Evolutionary conservation across 2,888 invertebrate species (phyloP).

Genomic region (Xestoiulus laeticollis): DNA sequence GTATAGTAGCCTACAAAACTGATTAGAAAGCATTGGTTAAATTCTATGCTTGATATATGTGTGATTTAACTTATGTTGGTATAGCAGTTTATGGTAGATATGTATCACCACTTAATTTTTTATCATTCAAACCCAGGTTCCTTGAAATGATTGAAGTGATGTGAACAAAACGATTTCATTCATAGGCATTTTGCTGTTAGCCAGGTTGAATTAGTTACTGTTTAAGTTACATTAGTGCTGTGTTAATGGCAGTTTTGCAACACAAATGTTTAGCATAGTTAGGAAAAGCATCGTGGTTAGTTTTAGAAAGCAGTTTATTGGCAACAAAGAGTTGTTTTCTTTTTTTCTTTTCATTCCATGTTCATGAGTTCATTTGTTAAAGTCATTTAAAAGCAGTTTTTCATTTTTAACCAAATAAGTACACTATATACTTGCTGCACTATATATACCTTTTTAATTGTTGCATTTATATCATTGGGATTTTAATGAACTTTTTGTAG

Average conservation of each 20-base stretch:
- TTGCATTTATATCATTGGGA: background rate
- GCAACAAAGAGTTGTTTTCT: background rate
- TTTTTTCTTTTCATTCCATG: background rate
- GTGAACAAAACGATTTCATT: background rate
- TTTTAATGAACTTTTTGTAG: background rate
- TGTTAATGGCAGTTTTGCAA: background rate
- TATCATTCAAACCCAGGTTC: background rate
- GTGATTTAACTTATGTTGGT: background rate
- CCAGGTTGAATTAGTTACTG: background rate
- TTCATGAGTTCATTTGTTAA: background rate
- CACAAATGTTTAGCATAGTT: background rate
- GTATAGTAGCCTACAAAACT: background rate
- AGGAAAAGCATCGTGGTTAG: background rate
- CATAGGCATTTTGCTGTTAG: background rate
- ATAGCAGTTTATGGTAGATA: background rate
- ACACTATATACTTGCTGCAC: background rate
- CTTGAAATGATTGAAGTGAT: background rate
- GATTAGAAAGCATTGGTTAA: background rate
- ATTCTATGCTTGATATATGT: background rate
- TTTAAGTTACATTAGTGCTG: background rate
- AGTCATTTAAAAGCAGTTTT: background rate
- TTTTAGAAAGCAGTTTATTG: background rate
- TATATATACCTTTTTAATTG: background rate
- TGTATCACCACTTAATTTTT: background rate
- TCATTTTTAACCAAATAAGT: background rate